A percentile compares a stretch with the other conserved stretches of the same genome.
Evolutionary conservation across 2,888 invertebrate genomes (phyloP).

Genomic region (Rhagophthalmus giganteus): DNA sequence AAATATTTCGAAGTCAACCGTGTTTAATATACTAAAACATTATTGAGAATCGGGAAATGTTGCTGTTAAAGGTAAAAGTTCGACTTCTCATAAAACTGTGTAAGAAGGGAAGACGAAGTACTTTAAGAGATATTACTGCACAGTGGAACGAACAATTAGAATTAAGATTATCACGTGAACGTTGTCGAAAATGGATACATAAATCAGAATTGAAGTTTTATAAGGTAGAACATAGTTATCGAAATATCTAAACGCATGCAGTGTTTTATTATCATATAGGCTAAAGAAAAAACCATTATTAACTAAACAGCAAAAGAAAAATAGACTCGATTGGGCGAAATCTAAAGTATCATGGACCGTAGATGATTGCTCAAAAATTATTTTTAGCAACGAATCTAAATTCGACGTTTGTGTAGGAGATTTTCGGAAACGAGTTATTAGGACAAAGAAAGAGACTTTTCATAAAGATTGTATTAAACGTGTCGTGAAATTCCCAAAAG

Average conservation of each 20-base stretch:
- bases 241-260: background rate
- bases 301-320: background rate
- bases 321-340: background rate
- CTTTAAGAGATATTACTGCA: no score
- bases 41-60: no score
- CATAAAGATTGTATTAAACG: conserved; percentile 10
- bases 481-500: background rate
- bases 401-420: conserved; percentile 12
- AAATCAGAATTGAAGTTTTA: background rate
- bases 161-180: conserved; percentile 1
- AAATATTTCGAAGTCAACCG: no score
- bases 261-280: background rate
- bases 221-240: background rate
- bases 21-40: no score
- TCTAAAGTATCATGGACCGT: conserved; percentile 1
- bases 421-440: background rate
- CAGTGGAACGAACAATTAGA: background rate
- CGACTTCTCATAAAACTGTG: no score
- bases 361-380: conserved; percentile 3
- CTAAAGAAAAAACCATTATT: background rate
- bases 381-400: conserved; percentile 11
- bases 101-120: no score
- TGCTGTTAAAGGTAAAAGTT: no score
- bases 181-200: background rate
- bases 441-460: conserved; percentile 1